Percentiles rank a stretch among this genome's conserved stretches.
phyloP scores from a whole-genome alignment of 2,888 invertebrate genomes.

The Cremastobaeus sp. region DNA sequence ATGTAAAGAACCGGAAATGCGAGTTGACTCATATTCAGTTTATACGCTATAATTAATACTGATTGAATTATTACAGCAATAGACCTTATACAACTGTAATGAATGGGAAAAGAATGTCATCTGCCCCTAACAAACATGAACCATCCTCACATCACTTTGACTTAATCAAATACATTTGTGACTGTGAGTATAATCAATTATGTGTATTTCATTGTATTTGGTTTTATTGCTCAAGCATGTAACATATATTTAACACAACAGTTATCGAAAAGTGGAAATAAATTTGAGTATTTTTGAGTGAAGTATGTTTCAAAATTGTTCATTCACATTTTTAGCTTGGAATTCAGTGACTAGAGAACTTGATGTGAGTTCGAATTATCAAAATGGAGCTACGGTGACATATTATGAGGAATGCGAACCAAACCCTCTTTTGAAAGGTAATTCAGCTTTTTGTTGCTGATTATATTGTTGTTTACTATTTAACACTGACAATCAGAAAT shows the following conservation, averaged over 20 bases:
- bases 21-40: too few species aligned
- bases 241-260: too few species aligned
- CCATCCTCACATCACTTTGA: conserved; percentile 84
- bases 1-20: too few species aligned
- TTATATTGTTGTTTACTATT: too few species aligned
- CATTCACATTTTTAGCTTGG: conserved; percentile 77
- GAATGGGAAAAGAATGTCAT: conserved; percentile 75
- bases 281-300: too few species aligned
- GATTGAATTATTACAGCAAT: conserved; percentile 60
- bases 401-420: conserved; percentile 83
- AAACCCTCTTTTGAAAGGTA: conserved; percentile 76
- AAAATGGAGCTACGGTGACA: conserved; percentile 80
- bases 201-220: background rate
- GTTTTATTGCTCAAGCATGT: too few species aligned
- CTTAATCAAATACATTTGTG: conserved; percentile 88
- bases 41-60: too few species aligned
- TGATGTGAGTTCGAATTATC: conserved; percentile 78
- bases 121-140: conserved; percentile 73
- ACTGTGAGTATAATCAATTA: conserved; percentile 77
- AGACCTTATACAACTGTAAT: conserved; percentile 75
- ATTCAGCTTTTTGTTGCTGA: too few species aligned
- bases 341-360: conserved; percentile 80
- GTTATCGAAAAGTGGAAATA: too few species aligned
- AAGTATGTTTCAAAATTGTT: too few species aligned
- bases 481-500: too few species aligned